phyloP scores from a whole-genome alignment of 1,140 invertebrate species.

The Pentalonia nigronervosa region DNA sequence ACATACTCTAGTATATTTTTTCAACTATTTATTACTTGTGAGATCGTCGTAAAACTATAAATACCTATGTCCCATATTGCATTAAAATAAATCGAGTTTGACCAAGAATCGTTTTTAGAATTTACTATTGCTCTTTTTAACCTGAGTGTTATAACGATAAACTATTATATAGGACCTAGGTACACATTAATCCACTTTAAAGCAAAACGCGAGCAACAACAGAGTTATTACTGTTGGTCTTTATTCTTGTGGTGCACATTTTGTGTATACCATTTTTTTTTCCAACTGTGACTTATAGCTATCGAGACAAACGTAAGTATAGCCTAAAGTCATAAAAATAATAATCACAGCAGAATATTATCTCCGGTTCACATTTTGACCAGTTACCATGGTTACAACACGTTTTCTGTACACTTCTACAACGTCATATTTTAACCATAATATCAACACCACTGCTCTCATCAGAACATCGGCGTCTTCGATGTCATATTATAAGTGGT shows the following conservation, averaged over 20 bases:
- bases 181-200: not conserved
- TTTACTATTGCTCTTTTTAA: not conserved
- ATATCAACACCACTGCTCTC: not conserved
- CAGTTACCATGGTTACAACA: constrained; percentile 9
- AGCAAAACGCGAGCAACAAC: not conserved
- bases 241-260: not conserved
- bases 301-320: not conserved
- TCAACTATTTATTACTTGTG: not conserved
- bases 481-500: not conserved
- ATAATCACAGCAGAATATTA: constrained; percentile 10
- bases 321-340: not conserved
- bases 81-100: not conserved
- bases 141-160: too few relatives aligned
- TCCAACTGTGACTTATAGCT: not conserved
- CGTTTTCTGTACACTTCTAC: not conserved
- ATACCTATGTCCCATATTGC: too few relatives aligned
- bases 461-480: not conserved
- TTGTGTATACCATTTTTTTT: not conserved
- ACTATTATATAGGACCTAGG: not conserved
- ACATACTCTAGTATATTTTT: not conserved
- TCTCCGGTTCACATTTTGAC: not conserved
- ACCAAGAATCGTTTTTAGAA: not conserved
- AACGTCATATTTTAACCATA: constrained; percentile 5
- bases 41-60: too few relatives aligned
- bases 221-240: not conserved